phyloP scores from a whole-genome alignment of 2,113 vertebrate genomes.

The Tragelaphus buxtoni region DNA sequence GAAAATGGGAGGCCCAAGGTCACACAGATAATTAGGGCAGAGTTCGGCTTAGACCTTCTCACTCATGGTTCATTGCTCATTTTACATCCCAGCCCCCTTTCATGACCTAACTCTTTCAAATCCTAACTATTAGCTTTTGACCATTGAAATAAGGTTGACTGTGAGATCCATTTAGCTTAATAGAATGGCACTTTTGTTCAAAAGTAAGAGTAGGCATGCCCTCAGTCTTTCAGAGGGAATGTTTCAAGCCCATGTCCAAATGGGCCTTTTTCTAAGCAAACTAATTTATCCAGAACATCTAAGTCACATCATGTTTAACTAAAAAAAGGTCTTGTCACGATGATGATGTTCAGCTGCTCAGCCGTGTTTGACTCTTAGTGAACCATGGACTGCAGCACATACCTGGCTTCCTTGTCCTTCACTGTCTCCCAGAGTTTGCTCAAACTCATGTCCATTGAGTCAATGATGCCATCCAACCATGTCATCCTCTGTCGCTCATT shows the following conservation, averaged over 20 bases:
- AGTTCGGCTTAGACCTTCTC: background rate
- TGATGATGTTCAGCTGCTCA: background rate
- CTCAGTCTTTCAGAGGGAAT: conserved; percentile 13
- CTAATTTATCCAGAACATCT: conserved; percentile 31
- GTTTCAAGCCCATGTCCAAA: conserved; percentile 14
- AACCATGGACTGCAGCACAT: background rate
- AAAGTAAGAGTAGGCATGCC: background rate
- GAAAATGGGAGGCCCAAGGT: background rate
- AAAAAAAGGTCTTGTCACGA: background rate
- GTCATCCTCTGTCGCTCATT: background rate
- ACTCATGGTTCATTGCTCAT: background rate
- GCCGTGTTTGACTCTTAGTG: background rate
- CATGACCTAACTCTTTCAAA: background rate
- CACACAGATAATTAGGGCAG: background rate
- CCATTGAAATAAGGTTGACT: conserved; percentile 10
- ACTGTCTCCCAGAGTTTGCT: background rate
- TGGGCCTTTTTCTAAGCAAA: conserved; percentile 43
- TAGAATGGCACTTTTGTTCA: conserved; percentile 42
- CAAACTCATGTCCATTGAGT: background rate
- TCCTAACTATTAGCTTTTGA: background rate
- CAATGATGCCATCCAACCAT: background rate
- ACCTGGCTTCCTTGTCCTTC: background rate
- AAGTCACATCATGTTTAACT: conserved; percentile 25
- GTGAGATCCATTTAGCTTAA: background rate
- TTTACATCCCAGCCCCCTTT: background rate